phyloP scores from a whole-genome alignment of 2,797 vertebrate species.

The Buphagus erythrorhynchus region DNA sequence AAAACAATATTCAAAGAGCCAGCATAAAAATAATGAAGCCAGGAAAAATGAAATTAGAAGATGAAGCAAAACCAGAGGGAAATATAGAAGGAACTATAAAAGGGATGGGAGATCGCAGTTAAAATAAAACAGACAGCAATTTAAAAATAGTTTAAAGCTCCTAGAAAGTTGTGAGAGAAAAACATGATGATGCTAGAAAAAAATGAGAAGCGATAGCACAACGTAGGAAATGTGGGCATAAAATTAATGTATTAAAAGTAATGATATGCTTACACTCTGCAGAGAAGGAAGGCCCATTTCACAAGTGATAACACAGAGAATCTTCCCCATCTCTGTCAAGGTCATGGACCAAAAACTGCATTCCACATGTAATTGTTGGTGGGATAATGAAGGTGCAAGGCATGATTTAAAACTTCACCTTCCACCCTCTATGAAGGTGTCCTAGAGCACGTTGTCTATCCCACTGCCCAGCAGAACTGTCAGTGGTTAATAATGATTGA shows the following conservation, averaged over 20 bases:
- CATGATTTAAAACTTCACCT: neutral
- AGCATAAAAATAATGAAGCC: slow-evolving; percentile 9
- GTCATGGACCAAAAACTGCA: neutral
- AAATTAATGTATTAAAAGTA: slow-evolving; percentile 9
- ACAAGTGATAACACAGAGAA: neutral
- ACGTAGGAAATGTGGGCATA: neutral
- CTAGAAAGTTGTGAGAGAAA: neutral
- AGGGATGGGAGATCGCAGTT: neutral
- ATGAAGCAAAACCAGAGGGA: slow-evolving; percentile 17
- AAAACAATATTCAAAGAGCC: slow-evolving; percentile 5
- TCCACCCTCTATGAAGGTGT: neutral
- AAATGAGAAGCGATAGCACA: neutral
- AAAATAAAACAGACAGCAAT: slow-evolving; percentile 23
- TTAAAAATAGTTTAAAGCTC: slow-evolving; percentile 14
- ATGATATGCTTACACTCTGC: neutral
- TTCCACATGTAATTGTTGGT: neutral
- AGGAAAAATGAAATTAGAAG: slow-evolving; percentile 33
- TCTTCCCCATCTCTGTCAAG: neutral
- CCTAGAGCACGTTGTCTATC: neutral
- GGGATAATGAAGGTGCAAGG: neutral
- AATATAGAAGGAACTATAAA: slow-evolving; percentile 18
- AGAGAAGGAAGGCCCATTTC: neutral
- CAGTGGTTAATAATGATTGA: neutral
- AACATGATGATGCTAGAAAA: neutral
- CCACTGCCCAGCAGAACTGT: neutral